These are phyloP conservation scores for Chiloscyllium punctatum DNA, from an alignment of 2,797 vertebrate species.

Conservation along the genomic window DNA sequence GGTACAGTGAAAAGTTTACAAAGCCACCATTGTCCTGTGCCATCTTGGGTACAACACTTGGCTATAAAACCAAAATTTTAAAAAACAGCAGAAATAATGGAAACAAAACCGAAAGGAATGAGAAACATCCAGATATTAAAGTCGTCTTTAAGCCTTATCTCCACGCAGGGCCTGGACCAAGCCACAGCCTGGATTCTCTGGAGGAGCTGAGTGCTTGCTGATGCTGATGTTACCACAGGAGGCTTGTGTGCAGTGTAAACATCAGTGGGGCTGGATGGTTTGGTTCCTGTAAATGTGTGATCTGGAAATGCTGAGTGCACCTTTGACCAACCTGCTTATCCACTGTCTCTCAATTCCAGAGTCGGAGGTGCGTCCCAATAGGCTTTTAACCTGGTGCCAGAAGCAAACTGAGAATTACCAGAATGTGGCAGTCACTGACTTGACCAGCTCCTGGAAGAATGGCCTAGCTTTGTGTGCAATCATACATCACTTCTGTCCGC, in stretches of 20 bases:
- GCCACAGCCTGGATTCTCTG: too few relatives aligned
- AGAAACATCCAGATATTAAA: too few relatives aligned
- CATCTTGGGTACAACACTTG: too few relatives aligned
- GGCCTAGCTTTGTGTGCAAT: slow-evolving; percentile 84
- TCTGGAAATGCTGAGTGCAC: background rate
- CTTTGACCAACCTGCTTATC: background rate
- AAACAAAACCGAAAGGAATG: too few relatives aligned
- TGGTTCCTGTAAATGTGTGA: background rate
- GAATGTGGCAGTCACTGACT: slow-evolving; percentile 71
- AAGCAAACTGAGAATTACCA: slow-evolving; percentile 84
- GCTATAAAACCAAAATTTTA: too few relatives aligned
- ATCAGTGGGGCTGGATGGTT: background rate
- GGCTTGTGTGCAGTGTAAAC: background rate
- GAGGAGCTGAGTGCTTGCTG: too few relatives aligned
- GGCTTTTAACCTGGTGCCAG: slow-evolving; percentile 91
- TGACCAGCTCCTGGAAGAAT: slow-evolving; percentile 80
- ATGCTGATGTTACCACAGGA: background rate
- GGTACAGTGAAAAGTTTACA: too few relatives aligned
- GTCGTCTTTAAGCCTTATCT: too few relatives aligned
- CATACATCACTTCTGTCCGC: slow-evolving; percentile 85
- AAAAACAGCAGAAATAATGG: too few relatives aligned
- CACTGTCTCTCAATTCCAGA: slow-evolving; percentile 56
- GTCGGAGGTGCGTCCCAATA: slow-evolving; percentile 79
- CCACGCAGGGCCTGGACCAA: too few relatives aligned
- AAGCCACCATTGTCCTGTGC: too few relatives aligned